Percentiles rank a stretch among this genome's conserved stretches.
These are phyloP conservation scores for Chlorops oryzae DNA, from an alignment of 1,140 invertebrate genomes.

Conservation along the genomic window DNA sequence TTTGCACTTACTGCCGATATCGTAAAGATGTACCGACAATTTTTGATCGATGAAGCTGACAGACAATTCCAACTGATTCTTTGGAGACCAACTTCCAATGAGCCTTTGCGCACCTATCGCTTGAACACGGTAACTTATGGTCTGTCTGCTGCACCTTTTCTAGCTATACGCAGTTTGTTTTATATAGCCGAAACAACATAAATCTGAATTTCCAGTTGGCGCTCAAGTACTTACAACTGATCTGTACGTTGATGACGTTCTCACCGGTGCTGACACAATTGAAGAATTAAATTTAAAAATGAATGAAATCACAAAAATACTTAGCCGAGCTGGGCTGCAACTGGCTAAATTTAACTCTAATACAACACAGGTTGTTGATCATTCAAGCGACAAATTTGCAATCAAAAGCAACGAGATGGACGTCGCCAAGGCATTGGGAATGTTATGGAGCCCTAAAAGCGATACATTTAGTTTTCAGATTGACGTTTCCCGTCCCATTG, in stretches of 20 bases:
- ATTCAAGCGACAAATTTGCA: no score
- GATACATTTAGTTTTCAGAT: no score
- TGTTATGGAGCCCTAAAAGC: no score
- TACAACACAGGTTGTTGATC: not conserved
- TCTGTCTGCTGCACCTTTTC: conserved; percentile 13
- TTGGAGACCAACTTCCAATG: conserved; percentile 18
- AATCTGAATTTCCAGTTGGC: conserved; percentile 24
- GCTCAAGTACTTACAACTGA: conserved; percentile 18
- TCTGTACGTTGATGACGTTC: conserved; percentile 46
- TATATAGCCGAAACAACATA: conserved; percentile 38
- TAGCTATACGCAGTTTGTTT: conserved; percentile 24
- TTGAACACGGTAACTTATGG: conserved; percentile 23
- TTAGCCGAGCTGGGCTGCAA: conserved; percentile 1
- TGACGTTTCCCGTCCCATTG: no score
- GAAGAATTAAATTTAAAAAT: not conserved
- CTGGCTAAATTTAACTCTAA: conserved; percentile 10
- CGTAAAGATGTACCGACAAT: conserved; percentile 48
- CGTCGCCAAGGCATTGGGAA: no score
- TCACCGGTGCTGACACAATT: conserved; percentile 10
- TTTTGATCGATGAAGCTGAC: conserved; percentile 30
- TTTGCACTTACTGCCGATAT: conserved; percentile 41
- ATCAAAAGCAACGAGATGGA: no score
- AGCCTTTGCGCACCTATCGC: conserved; percentile 4
- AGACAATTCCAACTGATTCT: conserved; percentile 35
- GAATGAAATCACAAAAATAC: conserved; percentile 1